phyloP scores from a whole-genome alignment of 2,113 vertebrate species.

The Seriola rivoliana region DNA sequence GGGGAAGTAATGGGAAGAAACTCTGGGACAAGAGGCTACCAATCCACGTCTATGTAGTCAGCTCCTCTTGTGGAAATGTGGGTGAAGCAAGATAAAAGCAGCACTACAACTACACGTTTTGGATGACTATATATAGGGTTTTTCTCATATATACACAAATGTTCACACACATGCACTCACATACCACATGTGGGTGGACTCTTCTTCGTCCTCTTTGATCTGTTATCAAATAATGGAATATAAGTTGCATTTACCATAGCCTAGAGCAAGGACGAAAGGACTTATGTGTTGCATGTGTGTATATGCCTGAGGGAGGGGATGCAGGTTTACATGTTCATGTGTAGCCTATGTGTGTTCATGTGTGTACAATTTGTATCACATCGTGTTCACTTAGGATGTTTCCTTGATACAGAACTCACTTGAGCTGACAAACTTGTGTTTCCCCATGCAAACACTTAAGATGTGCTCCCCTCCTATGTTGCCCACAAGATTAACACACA shows the following conservation, averaged over 20 bases:
- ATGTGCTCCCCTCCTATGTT: not conserved
- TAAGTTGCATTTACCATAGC: constrained; percentile 26
- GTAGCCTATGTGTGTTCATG: not conserved
- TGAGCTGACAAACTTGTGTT: constrained; percentile 7
- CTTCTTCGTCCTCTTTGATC: constrained; percentile 38
- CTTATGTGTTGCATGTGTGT: not conserved
- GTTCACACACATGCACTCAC: not conserved
- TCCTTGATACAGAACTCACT: not conserved
- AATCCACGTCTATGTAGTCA: constrained; percentile 32
- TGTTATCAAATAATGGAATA: constrained; percentile 66
- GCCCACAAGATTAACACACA: not conserved
- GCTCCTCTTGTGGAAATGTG: constrained; percentile 25
- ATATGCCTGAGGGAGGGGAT: not conserved
- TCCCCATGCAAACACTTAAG: not conserved
- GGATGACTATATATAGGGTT: not conserved
- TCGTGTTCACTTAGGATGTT: constrained; percentile 13
- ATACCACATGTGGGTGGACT: constrained; percentile 14
- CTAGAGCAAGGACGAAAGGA: constrained; percentile 6
- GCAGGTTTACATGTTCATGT: not conserved
- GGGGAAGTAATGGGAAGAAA: constrained; percentile 64
- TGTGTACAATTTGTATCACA: not conserved
- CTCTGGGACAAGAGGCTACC: constrained; percentile 49
- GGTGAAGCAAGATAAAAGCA: constrained; percentile 44
- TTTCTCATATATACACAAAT: not conserved
- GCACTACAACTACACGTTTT: not conserved